Evolutionary conservation across 2,888 invertebrate genomes (phyloP), one percentile per base, ranked within the genome.

Genomic region (Deilephila porcellus): DNA sequence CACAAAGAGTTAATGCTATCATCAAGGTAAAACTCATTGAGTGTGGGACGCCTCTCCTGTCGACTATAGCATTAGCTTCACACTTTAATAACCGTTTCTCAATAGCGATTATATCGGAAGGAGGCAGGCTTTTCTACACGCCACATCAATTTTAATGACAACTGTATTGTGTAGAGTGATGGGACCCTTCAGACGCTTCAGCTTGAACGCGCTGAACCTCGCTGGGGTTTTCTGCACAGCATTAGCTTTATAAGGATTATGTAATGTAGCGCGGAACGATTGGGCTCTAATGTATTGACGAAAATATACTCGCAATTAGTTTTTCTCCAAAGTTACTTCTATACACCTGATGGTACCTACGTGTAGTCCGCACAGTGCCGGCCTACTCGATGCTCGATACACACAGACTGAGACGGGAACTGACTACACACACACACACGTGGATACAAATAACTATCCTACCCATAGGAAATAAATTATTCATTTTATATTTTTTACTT

Each of bases 1-100:
- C 67, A 52, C 25, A 67, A 67, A 52, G 67, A 45, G 67, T 67
- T 67, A 67, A 52, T 17, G 67, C 7, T 20, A 52, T 17, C 25
- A 63, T 63, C 45, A 20, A 67, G 67, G 67, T 67, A 52, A 29
- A 17, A 67, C 7, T 67, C 25, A 67, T 67, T 67, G 67, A 67
- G 25, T 20, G 45, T 45, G 25, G 45, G 25, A 52, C n/a, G 34
- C n/a, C n/a, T 62, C 20, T 25, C 25, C 67, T 4, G 25, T 45
- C 20, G 62, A 4, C 62, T 62, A 5, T 32, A 32, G 32, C 32
- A 32, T 32, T 32, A 32, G 32, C 29, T 32, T 34, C 19, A 6
- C 8, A 8, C 45, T n/a, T 45, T 37, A 20, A 45, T 45, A 64
- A 64, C 64, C 20, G 37, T 67, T 67, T 25, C 6, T 45, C 14